Conservation (phyloP, 2,888 invertebrate species). For the Sphaerophoria taeniata region DNA sequence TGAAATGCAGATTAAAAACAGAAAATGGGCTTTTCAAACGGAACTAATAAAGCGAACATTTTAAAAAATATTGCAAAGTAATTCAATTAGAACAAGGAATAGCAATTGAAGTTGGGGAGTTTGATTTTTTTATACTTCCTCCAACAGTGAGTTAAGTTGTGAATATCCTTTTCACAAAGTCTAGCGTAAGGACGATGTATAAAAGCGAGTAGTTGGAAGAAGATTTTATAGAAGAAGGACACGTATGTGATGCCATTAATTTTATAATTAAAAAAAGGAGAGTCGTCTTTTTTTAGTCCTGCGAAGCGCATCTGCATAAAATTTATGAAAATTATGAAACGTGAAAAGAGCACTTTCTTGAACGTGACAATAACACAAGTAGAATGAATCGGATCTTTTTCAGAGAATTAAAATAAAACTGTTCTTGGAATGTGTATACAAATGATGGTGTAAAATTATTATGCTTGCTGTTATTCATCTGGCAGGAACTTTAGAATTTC, state of each 20-base stretch:
- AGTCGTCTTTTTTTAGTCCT: background rate
- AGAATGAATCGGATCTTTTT: no score
- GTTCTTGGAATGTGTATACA: no score
- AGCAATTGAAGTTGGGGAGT: background rate
- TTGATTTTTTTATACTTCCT: background rate
- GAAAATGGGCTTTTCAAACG: constrained; percentile 17
- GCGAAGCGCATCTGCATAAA: constrained; percentile 6
- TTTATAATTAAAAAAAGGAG: background rate
- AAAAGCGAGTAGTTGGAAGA: no score
- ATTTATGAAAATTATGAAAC: constrained; percentile 19
- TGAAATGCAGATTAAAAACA: background rate
- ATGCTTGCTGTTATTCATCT: no score
- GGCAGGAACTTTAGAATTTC: no score
- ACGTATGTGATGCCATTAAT: constrained; percentile 2
- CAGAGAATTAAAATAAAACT: no score
- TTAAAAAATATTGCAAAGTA: constrained; percentile 49
- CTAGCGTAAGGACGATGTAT: background rate
- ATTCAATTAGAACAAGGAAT: constrained; percentile 49
- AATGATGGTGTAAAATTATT: no score
- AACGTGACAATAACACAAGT: constrained; percentile 23
- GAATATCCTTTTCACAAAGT: background rate
- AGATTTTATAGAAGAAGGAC: background rate
- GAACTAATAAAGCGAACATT: constrained; percentile 49
- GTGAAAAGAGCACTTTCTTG: constrained; percentile 26
- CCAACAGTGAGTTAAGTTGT: background rate